Percentiles rank a stretch among this genome's conserved stretches.
These are phyloP conservation scores for Wasmannia auropunctata DNA, from an alignment of 1,140 invertebrate genomes.

Conservation along the genomic window DNA sequence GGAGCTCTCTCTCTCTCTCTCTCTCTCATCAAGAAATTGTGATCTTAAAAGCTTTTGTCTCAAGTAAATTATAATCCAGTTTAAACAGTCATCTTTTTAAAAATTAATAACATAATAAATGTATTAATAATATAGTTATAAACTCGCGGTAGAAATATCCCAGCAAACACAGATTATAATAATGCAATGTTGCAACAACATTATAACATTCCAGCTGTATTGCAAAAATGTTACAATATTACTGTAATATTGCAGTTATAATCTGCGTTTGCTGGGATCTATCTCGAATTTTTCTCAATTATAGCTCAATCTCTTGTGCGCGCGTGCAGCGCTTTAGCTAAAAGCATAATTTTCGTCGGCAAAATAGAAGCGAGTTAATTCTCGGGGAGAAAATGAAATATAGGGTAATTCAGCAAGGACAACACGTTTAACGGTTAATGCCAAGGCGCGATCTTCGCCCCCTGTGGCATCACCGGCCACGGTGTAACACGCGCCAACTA, in stretches of 20 bases:
- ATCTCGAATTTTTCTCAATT: not conserved
- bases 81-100: not conserved
- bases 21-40: not conserved
- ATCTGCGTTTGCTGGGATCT: too few relatives aligned
- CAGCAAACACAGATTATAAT: too few relatives aligned
- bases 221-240: too few relatives aligned
- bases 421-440: conserved; percentile 23
- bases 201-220: too few relatives aligned
- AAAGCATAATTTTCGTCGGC: not conserved
- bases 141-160: not conserved
- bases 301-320: not conserved
- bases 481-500: not conserved
- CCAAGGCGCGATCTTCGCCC: conserved; percentile 6
- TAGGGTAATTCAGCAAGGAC: conserved; percentile 14
- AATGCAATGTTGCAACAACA: too few relatives aligned
- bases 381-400: not conserved
- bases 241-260: too few relatives aligned
- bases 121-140: not conserved
- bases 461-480: not conserved
- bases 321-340: not conserved
- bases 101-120: not conserved
- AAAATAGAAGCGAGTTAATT: not conserved
- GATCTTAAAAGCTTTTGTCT: not conserved
- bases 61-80: not conserved
- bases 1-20: too few relatives aligned